Evolutionary conservation across 2,888 invertebrate species (phyloP).

Genomic region (Geotrupes spiniger): DNA sequence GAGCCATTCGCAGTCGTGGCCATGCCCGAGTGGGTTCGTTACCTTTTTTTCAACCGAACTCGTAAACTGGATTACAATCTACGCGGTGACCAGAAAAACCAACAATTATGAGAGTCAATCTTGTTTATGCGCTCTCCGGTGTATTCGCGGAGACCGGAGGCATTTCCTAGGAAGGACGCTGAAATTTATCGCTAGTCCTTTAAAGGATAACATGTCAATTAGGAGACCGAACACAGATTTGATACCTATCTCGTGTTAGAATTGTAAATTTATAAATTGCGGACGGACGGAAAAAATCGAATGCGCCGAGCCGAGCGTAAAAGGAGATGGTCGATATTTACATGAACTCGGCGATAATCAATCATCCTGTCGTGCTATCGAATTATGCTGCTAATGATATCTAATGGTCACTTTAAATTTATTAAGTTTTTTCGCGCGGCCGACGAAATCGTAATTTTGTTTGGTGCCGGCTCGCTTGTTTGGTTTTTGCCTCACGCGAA

Average conservation of each 20-base stretch:
- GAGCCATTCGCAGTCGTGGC: constrained; percentile 34
- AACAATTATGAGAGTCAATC: constrained; percentile 15
- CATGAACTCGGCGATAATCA: background rate
- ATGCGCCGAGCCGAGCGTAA: no score
- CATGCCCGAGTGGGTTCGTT: constrained; percentile 31
- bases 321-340: background rate
- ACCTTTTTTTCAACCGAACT: constrained; percentile 28
- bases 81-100: constrained; percentile 20
- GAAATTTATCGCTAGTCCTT: constrained; percentile 21
- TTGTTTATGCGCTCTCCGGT: constrained; percentile 14
- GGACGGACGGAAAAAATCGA: background rate
- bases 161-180: constrained; percentile 16
- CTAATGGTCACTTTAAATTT: constrained; percentile 2
- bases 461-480: no score
- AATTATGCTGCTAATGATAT: background rate
- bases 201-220: constrained; percentile 30
- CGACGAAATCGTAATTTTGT: no score
- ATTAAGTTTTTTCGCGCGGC: no score
- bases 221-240: constrained; percentile 19
- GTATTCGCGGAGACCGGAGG: background rate
- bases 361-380: constrained; percentile 2
- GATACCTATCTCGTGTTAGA: constrained; percentile 14
- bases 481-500: no score
- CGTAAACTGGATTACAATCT: constrained; percentile 27
- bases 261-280: constrained; percentile 8